Base-by-base conservation (phyloP, 2,797 vertebrate genomes). In the Holocentrus rufus region DNA sequence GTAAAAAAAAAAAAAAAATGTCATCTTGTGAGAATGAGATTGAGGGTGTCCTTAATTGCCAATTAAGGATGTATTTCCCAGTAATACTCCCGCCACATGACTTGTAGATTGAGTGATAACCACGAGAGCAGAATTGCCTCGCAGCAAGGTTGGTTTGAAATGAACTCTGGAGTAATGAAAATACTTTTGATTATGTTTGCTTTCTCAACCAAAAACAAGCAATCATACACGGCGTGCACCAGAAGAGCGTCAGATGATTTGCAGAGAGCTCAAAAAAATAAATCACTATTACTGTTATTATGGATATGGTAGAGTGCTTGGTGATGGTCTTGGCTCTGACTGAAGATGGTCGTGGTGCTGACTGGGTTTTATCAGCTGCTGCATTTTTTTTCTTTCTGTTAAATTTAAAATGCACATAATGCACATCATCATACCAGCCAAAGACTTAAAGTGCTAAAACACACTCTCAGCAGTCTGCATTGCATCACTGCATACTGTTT, bases 11-110 rank as follows among this genome's bases (percentile, higher is more conserved):
- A 20, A 49, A 49, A 74, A 64, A 87, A 84, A 81, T 85, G 83
- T 84, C 84, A 76, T 73, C 76, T 79, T 46, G 62, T 78, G 64
- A 84, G 82, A 71, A 87, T 85, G 87, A 87, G 77, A 83, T 46
- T 30, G 77, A 85, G 76, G 77, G 63, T 72, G 70, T 73, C 76
- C 76, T 86, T 90, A 88, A 91, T 92, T 88, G 87, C 77, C 88
- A 91, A 89, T 92, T 88, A 92, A 76, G 67, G 55, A 76, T 72
- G 76, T 69, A 79, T 85, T 85, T 84, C 72, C 44, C 63, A 63
- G 59, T 70, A 78, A 65, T 39, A 69, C 60, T 68, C 56, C 22
- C 1, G 27, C 57, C 68, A 81, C 77, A 74, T 61, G 74, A 82
- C 85, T 87, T 69, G 71, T 39, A 83, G 83, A 86, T 77, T 78